A percentile compares a stretch with the other conserved stretches of the same genome.
Conservation (phyloP, 2,888 invertebrate species). For the Scaptomyza flava region DNA sequence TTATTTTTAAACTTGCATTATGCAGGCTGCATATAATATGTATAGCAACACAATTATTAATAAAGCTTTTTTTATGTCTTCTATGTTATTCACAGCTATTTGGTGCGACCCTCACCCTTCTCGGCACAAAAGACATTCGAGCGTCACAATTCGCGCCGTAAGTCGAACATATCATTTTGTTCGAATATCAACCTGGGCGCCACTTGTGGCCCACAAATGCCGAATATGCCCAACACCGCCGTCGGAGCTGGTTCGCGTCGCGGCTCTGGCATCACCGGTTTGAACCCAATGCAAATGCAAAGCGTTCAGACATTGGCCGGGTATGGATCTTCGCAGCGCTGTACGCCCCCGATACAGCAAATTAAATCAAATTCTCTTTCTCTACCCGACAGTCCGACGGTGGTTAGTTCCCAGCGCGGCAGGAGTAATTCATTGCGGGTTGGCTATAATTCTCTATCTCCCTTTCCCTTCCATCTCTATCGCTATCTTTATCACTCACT, state of each 20-base stretch:
- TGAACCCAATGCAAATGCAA: conserved; percentile 85
- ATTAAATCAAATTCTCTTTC: conserved; percentile 95
- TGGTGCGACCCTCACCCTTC: conserved; percentile 97
- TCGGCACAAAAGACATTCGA: conserved; percentile 97
- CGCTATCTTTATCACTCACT: conserved; percentile 8
- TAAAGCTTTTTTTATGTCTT: too few species aligned
- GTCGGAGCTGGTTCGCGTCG: conserved; percentile 87
- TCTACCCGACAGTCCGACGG: conserved; percentile 94
- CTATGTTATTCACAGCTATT: conserved; percentile 87
- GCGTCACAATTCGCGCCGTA: conserved; percentile 94
- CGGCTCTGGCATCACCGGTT: conserved; percentile 88
- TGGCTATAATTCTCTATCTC: conserved; percentile 78
- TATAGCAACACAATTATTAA: too few species aligned
- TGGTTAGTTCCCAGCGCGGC: conserved; percentile 91
- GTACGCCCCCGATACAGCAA: conserved; percentile 91
- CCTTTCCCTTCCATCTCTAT: conserved; percentile 2
- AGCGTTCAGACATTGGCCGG: conserved; percentile 85
- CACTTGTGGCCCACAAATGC: conserved; percentile 85
- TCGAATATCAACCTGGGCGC: conserved; percentile 90
- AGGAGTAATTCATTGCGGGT: conserved; percentile 94
- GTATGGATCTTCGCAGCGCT: conserved; percentile 86
- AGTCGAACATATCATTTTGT: conserved; percentile 96
- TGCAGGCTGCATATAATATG: neutral
- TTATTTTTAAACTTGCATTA: neutral
- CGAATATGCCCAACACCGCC: conserved; percentile 83